Base-by-base conservation (phyloP, 1,140 invertebrate species). In the Grapholita molesta region DNA sequence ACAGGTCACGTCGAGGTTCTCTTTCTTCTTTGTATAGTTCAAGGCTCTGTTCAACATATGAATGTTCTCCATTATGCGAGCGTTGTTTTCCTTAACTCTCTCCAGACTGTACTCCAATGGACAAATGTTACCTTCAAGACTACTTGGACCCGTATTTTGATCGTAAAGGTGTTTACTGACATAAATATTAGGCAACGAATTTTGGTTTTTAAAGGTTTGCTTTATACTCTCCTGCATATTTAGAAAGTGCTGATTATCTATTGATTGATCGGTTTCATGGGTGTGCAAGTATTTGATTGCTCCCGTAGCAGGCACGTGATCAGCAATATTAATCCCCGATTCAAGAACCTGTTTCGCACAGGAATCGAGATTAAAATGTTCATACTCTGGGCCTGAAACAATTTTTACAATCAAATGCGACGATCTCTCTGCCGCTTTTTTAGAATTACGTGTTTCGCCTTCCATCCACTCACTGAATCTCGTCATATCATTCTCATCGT, bases 21-120 rank as follows among this genome's bases (percentile, higher is more conserved):
- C 88, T 66, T 90, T 88, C 72, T 87, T 88, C 74, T 88, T 86
- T 23, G 89, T 89, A 68, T 90, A 90, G 70, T 86, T 87, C 57
- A 92, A 73, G 7, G 87, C 88, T 75, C 83, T 86, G 66, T 91
- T 91, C 0, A 92, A 74, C 72, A 91, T 88, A 24, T 89, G 84
- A 38, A 91, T 91, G 70, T 92, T 92, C 78, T 90, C 84, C 87
- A 90, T 90, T 28, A 92, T 92, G 24, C 79, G 77, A 30, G 85
- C 86, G 72, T 92, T 92, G 67, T 90, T 91, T 72, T 90, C 83
- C 70, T 90, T 90, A 12, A 92, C 89, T 71, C 84, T 92, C 71
- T 91, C 84, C 42, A 92, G 71, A 68, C 86, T 88, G 66, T 89
- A 78, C 74, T 92, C 88, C 23, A 92, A 72, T n/a, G 84, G 83